phyloP scores from a whole-genome alignment of 1,140 invertebrate genomes.

The Argopecten irradians region DNA sequence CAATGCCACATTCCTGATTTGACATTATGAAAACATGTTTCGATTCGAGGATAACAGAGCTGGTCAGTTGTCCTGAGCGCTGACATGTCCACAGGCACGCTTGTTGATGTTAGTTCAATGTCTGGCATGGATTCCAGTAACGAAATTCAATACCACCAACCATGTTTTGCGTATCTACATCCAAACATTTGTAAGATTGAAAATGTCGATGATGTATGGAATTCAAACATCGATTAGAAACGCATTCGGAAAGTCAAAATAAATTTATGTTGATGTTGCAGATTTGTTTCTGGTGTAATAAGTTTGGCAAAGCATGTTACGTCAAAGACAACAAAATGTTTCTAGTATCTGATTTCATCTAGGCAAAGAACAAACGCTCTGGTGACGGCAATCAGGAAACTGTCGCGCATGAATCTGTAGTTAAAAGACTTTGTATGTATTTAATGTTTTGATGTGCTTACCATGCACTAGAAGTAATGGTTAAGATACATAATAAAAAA shows the following conservation, averaged over 20 bases:
- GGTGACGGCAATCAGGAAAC: neutral
- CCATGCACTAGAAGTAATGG: no score
- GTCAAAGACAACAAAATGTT: neutral
- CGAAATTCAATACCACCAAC: neutral
- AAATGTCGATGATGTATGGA: neutral
- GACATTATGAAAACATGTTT: neutral
- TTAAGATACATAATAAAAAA: no score
- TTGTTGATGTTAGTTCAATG: neutral
- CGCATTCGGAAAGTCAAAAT: neutral
- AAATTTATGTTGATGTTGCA: neutral
- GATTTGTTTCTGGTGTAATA: neutral
- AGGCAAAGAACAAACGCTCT: neutral
- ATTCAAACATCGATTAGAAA: neutral
- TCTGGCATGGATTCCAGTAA: neutral
- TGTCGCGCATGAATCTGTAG: no score
- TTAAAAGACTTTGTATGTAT: no score
- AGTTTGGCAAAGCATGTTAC: neutral
- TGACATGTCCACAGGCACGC: conserved; percentile 19
- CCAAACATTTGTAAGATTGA: neutral
- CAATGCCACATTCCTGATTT: neutral
- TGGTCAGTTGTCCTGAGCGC: neutral
- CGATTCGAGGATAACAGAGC: neutral
- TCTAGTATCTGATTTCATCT: no score
- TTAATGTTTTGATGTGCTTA: no score
- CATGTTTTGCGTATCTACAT: neutral